Percentiles rank a stretch among this genome's conserved stretches.
Conservation (phyloP, 2,888 invertebrate species). For the Lepidocyrtinus sp. region DNA sequence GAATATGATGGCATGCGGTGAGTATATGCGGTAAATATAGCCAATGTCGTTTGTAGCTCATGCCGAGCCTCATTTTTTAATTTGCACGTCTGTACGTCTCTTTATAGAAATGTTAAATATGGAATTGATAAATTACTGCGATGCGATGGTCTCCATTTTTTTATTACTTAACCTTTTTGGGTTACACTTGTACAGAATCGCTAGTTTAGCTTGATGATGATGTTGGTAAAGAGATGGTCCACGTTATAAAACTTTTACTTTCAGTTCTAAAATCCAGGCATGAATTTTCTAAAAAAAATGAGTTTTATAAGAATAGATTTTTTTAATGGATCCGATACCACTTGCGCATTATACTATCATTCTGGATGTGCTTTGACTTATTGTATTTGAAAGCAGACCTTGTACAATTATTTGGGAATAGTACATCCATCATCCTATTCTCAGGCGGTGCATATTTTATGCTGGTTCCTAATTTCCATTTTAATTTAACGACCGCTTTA, state of each 20-base stretch:
- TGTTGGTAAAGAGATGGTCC: too few relatives aligned
- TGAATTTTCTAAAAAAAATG: too few relatives aligned
- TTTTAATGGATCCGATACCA: constrained; percentile 13
- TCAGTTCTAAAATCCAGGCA: too few relatives aligned
- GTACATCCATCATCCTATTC: not conserved
- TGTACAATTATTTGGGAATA: not conserved
- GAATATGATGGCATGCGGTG: too few relatives aligned
- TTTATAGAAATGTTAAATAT: constrained; percentile 11
- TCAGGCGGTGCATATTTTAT: not conserved
- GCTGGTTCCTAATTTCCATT: constrained; percentile 26
- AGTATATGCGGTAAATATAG: not conserved
- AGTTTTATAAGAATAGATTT: too few relatives aligned
- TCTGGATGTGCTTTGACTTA: constrained; percentile 11
- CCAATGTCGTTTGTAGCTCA: not conserved
- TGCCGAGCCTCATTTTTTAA: not conserved
- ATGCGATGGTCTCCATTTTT: not conserved
- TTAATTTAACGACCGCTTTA: constrained; percentile 43
- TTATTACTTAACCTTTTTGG: constrained; percentile 14
- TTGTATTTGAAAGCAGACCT: constrained; percentile 11
- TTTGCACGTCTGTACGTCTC: not conserved
- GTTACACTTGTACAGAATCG: not conserved
- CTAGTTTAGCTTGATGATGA: too few relatives aligned
- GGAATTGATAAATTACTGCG: constrained; percentile 10
- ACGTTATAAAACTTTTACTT: too few relatives aligned
- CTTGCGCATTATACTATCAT: not conserved